Percentiles rank a stretch among this genome's conserved stretches.
Conservation (phyloP, 2,888 invertebrate genomes). For the Drosophila anomelani region DNA sequence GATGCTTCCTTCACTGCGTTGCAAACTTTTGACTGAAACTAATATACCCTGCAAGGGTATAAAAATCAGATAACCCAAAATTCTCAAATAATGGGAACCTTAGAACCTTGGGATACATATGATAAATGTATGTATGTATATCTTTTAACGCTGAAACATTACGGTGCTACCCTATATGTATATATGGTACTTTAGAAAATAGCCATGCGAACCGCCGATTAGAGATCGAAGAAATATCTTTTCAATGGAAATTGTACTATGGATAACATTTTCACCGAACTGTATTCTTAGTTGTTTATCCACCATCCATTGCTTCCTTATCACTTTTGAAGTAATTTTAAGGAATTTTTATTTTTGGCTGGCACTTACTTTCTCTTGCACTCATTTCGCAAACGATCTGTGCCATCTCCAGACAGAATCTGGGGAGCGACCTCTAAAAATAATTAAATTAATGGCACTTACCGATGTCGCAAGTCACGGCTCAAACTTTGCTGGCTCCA, state of each 20-base stretch:
- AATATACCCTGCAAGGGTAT: too few species aligned
- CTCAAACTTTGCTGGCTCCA: neutral
- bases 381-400: too few species aligned
- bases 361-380: too few species aligned
- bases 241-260: neutral
- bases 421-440: neutral
- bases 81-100: too few species aligned
- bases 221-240: neutral
- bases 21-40: too few species aligned
- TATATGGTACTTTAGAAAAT: neutral
- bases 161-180: neutral
- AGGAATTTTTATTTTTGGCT: neutral
- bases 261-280: neutral
- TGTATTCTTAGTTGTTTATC: neutral
- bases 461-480: conserved; percentile 6
- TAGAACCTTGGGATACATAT: too few species aligned
- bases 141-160: too few species aligned
- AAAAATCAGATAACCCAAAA: too few species aligned
- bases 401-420: neutral
- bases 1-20: too few species aligned
- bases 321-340: neutral
- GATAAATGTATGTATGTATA: too few species aligned
- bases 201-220: neutral
- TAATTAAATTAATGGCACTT: conserved; percentile 1
- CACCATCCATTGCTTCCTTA: conserved; percentile 9